phyloP scores from a whole-genome alignment of 2,113 vertebrate species.

The Scartelaos histophorus region DNA sequence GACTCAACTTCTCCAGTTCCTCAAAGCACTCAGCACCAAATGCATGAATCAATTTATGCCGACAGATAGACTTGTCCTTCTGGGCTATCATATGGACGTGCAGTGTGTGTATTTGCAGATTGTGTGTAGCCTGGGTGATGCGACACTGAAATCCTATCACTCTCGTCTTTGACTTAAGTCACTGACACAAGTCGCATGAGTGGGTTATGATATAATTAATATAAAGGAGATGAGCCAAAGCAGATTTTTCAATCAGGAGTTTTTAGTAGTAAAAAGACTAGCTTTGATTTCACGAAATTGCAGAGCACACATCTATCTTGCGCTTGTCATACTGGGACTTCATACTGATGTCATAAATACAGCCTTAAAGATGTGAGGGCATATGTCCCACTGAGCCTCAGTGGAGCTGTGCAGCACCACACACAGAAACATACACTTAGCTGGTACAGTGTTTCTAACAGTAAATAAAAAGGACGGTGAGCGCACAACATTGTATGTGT shows the following conservation, averaged over 20 bases:
- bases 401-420: neutral
- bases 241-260: conserved; percentile 5
- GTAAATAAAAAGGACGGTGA: neutral
- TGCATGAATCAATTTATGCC: conserved; percentile 58
- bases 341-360: conserved; percentile 7
- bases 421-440: neutral
- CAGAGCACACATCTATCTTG: neutral
- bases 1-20: conserved; percentile 52
- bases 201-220: conserved; percentile 13
- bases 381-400: neutral
- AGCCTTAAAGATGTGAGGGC: conserved; percentile 17
- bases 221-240: conserved; percentile 5
- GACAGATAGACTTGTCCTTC: conserved; percentile 55
- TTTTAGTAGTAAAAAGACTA: neutral
- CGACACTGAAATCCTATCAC: conserved; percentile 48
- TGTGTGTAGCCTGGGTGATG: conserved; percentile 32
- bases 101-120: conserved; percentile 42
- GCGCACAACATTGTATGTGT: neutral
- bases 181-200: conserved; percentile 26
- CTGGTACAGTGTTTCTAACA: neutral
- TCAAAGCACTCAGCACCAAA: conserved; percentile 54
- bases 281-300: neutral
- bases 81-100: conserved; percentile 42
- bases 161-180: conserved; percentile 19
- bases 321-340: neutral